Conservation (phyloP, 1,140 invertebrate species). For the Arctopsyche grandis region DNA sequence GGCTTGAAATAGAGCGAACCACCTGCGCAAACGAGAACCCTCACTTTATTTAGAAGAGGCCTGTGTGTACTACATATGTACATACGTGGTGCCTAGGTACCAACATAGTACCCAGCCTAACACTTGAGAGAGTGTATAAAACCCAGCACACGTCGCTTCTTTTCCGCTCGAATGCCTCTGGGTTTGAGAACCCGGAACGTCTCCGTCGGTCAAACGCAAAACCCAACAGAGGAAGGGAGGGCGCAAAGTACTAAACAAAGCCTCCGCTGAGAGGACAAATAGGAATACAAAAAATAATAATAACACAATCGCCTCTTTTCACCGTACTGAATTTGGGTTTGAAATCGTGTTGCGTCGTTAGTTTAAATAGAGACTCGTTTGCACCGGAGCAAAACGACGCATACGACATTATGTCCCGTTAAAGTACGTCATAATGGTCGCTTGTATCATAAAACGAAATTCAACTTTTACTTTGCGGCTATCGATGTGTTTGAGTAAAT, state of each 20-base stretch:
- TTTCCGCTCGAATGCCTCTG: not conserved
- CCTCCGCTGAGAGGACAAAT: no score
- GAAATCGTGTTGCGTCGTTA: not conserved
- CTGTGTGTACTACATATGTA: not conserved
- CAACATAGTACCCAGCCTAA: not conserved
- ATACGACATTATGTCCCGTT: not conserved
- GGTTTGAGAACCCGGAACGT: not conserved
- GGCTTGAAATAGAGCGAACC: no score
- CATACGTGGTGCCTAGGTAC: not conserved
- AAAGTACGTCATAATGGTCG: not conserved
- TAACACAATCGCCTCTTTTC: not conserved
- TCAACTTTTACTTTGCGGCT: not conserved
- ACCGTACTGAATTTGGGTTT: not conserved
- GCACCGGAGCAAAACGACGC: not conserved
- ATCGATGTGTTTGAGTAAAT: no score
- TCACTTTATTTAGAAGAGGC: no score
- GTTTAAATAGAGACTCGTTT: no score
- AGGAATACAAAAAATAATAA: no score
- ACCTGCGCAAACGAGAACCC: no score
- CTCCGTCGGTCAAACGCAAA: no score
- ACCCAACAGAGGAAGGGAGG: no score
- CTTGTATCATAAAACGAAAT: no score
- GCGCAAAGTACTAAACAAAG: no score
- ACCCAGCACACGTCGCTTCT: not conserved
- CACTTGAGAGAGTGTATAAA: not conserved